phyloP scores from a whole-genome alignment of 2,797 vertebrate species.

The Ambastaia sidthimunki region DNA sequence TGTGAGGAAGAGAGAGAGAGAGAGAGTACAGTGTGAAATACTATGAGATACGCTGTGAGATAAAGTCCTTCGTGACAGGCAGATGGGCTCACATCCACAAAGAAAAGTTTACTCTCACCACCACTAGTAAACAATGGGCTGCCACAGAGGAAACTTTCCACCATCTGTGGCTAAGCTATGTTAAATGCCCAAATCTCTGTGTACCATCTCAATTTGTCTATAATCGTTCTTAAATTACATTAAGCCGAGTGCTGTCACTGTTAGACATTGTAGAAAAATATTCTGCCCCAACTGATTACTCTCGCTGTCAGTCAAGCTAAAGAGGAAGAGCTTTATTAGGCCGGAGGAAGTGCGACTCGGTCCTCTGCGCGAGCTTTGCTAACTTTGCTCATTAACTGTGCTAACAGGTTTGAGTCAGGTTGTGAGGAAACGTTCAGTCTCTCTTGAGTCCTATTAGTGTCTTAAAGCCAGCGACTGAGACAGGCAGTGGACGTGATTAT shows the following conservation, averaged over 20 bases:
- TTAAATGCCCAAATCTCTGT: slow-evolving; percentile 72
- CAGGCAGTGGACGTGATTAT: slow-evolving; percentile 62
- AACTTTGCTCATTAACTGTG: slow-evolving; percentile 87
- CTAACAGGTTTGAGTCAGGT: slow-evolving; percentile 79
- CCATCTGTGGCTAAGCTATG: slow-evolving; percentile 62
- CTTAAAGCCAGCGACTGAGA: slow-evolving; percentile 71
- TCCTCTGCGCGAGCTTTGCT: slow-evolving; percentile 81
- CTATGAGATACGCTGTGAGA: slow-evolving; percentile 48
- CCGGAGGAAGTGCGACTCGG: slow-evolving; percentile 81
- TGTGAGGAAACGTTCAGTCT: slow-evolving; percentile 75
- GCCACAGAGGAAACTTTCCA: slow-evolving; percentile 72
- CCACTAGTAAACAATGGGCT: slow-evolving; percentile 65
- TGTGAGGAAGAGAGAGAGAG: slow-evolving; percentile 43
- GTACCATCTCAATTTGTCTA: slow-evolving; percentile 78
- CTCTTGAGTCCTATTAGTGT: slow-evolving; percentile 82
- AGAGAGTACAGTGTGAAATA: slow-evolving; percentile 28
- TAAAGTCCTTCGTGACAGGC: slow-evolving; percentile 76
- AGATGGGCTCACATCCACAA: slow-evolving; percentile 76
- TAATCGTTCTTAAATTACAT: slow-evolving; percentile 74
- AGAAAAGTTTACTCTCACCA: slow-evolving; percentile 66
- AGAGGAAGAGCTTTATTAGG: slow-evolving; percentile 78
- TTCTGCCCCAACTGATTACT: slow-evolving; percentile 87
- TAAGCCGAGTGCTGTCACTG: slow-evolving; percentile 78
- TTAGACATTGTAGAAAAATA: slow-evolving; percentile 78
- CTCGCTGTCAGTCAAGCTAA: slow-evolving; percentile 83